Conservation (phyloP, 2,888 invertebrate species). For the Eupithecia pulchellata region DNA sequence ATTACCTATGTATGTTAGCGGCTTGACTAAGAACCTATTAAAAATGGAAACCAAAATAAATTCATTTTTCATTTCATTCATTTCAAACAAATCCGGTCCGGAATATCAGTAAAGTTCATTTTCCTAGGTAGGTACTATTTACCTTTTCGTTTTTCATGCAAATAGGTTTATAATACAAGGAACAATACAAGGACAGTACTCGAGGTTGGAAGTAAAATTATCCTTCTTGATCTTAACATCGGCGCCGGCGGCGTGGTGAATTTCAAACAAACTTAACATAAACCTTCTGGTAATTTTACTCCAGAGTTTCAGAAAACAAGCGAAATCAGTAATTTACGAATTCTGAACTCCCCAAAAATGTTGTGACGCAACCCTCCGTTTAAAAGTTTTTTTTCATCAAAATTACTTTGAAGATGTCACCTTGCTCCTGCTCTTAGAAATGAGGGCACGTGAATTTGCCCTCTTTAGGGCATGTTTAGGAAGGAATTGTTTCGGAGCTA, state of each 20-base stretch:
- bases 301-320: constrained; percentile 19
- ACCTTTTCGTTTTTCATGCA: too few relatives aligned
- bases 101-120: neutral
- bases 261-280: constrained; percentile 3
- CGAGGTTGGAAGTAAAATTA: neutral
- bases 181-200: neutral
- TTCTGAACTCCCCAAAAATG: constrained; percentile 24
- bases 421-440: constrained; percentile 35
- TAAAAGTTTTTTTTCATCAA: constrained; percentile 48
- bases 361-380: constrained; percentile 17
- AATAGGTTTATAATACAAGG: too few relatives aligned
- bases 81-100: too few relatives aligned
- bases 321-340: constrained; percentile 29
- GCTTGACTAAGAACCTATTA: too few relatives aligned
- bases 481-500: constrained; percentile 37
- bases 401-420: constrained; percentile 45
- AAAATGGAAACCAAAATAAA: too few relatives aligned
- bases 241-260: neutral
- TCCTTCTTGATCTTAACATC: constrained; percentile 4
- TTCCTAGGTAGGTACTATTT: neutral
- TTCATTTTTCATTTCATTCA: too few relatives aligned
- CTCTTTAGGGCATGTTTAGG: constrained; percentile 22
- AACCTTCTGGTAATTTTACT: constrained; percentile 13
- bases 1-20: too few relatives aligned
- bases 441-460: constrained; percentile 33